A percentile compares a stretch with the other conserved stretches of the same genome.
These are phyloP conservation scores for Rhopilema esculentum DNA, from an alignment of 30 jellyfish, hydroid and myxozoan genomes.

Conservation along the genomic window DNA sequence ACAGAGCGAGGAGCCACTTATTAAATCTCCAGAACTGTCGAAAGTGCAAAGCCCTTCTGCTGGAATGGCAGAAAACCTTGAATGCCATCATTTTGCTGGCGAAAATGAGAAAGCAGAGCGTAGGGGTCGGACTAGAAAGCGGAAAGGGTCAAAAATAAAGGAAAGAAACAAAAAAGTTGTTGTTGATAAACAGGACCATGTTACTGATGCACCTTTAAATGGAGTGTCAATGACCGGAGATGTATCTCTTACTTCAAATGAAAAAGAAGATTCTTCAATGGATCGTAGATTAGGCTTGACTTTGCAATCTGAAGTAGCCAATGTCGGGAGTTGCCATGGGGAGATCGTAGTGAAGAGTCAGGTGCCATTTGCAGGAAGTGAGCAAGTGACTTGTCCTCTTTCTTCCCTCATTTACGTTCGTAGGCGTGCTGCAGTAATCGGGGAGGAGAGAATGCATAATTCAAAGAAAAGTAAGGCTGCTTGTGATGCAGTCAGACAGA, in stretches of 20 bases:
- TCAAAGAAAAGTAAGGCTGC: conserved; percentile 1
- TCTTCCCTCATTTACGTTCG: conserved; percentile 50
- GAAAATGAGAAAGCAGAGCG: not conserved
- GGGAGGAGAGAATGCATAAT: conserved; percentile 53
- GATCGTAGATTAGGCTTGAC: too few species aligned
- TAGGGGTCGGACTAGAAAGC: not conserved
- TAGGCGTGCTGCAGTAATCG: conserved; percentile 60
- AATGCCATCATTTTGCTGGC: not conserved
- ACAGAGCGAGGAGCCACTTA: not conserved
- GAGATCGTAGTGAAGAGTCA: not conserved
- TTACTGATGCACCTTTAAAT: not conserved
- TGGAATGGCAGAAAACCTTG: not conserved
- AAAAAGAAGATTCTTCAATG: too few species aligned
- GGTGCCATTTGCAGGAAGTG: not conserved
- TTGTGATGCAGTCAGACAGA: not conserved
- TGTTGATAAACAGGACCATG: too few species aligned
- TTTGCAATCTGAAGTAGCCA: not conserved
- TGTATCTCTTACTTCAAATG: too few species aligned
- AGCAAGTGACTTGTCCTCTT: conserved; percentile 16
- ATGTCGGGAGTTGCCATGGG: not conserved
- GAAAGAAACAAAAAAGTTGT: too few species aligned
- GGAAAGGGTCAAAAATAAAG: not conserved
- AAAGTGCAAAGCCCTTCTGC: not conserved
- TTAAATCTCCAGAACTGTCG: not conserved
- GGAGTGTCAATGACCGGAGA: not conserved